phyloP scores from a whole-genome alignment of 2,113 vertebrate genomes.

The Engraulis encrasicolus region DNA sequence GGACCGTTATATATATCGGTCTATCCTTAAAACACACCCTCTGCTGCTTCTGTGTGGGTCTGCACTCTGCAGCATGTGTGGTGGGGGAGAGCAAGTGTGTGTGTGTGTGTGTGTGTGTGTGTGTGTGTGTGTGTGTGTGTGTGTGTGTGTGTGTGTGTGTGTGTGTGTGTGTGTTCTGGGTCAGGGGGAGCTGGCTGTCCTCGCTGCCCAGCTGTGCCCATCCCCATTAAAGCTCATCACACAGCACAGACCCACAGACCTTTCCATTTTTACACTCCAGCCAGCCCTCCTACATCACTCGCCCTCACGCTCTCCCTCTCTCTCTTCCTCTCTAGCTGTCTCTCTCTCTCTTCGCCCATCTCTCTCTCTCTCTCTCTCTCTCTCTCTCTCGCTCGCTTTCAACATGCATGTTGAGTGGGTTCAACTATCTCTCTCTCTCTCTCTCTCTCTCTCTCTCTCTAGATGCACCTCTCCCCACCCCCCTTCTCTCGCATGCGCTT shows the following conservation, averaged over 20 bases:
- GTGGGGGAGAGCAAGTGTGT: no score
- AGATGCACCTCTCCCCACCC: neutral
- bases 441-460: neutral
- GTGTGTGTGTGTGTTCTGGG: neutral
- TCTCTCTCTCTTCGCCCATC: neutral
- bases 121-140: neutral
- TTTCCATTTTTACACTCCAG: neutral
- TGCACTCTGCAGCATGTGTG: neutral
- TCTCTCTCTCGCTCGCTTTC: neutral
- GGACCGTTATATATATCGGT: no score
- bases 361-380: neutral
- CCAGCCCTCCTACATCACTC: neutral
- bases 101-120: neutral
- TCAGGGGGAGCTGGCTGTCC: neutral
- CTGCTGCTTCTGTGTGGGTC: neutral
- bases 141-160: neutral
- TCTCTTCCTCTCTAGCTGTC: no score
- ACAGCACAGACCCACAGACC: no score
- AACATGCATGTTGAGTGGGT: no score
- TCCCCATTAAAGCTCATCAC: neutral
- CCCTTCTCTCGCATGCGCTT: no score
- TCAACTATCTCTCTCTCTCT: neutral
- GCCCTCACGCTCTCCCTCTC: neutral
- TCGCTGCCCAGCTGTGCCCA: neutral
- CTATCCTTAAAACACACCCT: neutral